Conservation (phyloP, 2,113 vertebrate genomes). For the Phaetusa simplex region DNA sequence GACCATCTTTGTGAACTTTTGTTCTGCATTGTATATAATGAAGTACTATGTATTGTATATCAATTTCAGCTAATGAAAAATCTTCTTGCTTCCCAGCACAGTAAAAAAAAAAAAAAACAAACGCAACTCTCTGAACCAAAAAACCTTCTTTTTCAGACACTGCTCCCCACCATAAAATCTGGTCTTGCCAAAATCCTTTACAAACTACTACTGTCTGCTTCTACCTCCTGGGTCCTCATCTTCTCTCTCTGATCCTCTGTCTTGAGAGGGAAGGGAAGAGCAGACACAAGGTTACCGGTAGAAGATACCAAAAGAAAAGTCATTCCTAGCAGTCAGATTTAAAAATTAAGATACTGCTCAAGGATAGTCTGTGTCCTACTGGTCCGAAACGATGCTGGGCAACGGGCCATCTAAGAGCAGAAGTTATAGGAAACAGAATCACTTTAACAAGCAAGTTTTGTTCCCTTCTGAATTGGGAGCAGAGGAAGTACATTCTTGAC, state of each 20-base stretch:
- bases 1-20: background rate
- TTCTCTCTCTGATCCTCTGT: background rate
- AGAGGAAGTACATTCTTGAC: slow-evolving; percentile 32
- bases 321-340: background rate
- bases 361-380: background rate
- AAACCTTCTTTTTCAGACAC: background rate
- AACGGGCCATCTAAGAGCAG: background rate
- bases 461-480: background rate
- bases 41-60: background rate
- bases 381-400: background rate
- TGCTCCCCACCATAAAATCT: background rate
- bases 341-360: background rate
- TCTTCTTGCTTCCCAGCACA: background rate
- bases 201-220: background rate
- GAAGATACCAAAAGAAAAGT: background rate
- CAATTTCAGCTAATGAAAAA: background rate
- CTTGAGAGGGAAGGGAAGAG: background rate
- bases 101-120: background rate
- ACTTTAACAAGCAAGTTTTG: slow-evolving; percentile 17
- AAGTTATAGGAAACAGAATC: slow-evolving; percentile 1
- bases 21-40: background rate
- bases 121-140: background rate
- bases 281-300: background rate
- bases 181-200: background rate
- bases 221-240: background rate